These are phyloP conservation scores for Diadegma fenestrale DNA, from an alignment of 2,888 invertebrate species.

Conservation along the genomic window DNA sequence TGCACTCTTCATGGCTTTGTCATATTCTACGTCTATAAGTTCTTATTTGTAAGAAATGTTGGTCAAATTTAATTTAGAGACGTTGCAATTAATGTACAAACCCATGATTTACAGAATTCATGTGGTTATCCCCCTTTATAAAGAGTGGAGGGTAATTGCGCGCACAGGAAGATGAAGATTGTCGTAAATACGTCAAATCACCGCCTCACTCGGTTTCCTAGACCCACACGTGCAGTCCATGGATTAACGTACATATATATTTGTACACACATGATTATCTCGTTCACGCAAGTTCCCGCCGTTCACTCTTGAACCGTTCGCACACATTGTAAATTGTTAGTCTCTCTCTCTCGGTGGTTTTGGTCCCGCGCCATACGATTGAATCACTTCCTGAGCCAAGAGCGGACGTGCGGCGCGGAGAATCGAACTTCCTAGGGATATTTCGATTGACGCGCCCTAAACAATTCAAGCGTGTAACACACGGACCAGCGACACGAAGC, in stretches of 20 bases:
- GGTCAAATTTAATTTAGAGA: neutral
- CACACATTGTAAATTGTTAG: constrained; percentile 58
- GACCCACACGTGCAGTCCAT: constrained; percentile 71
- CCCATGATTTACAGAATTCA: neutral
- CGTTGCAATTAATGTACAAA: neutral
- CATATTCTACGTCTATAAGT: neutral
- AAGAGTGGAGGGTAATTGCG: constrained; percentile 55
- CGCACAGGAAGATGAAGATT: constrained; percentile 78
- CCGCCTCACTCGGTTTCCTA: constrained; percentile 74
- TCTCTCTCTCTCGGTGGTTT: constrained; percentile 26
- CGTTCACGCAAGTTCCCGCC: constrained; percentile 39
- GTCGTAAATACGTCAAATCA: constrained; percentile 77
- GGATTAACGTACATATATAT: constrained; percentile 26
- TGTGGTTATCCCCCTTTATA: constrained; percentile 35
- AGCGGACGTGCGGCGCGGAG: constrained; percentile 55
- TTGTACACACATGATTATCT: constrained; percentile 42
- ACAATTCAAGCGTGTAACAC: constrained; percentile 28
- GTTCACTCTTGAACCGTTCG: constrained; percentile 34
- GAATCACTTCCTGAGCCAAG: constrained; percentile 61
- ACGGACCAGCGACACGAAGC: constrained; percentile 7
- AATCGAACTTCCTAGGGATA: constrained; percentile 61
- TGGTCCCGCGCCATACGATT: constrained; percentile 48
- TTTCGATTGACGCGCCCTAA: constrained; percentile 45
- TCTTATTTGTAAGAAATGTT: neutral
- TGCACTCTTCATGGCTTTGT: neutral